Evolutionary conservation across 1,140 invertebrate species (phyloP), one percentile per base, ranked within the genome.

Genomic region (Drosophila trapezifrons): DNA sequence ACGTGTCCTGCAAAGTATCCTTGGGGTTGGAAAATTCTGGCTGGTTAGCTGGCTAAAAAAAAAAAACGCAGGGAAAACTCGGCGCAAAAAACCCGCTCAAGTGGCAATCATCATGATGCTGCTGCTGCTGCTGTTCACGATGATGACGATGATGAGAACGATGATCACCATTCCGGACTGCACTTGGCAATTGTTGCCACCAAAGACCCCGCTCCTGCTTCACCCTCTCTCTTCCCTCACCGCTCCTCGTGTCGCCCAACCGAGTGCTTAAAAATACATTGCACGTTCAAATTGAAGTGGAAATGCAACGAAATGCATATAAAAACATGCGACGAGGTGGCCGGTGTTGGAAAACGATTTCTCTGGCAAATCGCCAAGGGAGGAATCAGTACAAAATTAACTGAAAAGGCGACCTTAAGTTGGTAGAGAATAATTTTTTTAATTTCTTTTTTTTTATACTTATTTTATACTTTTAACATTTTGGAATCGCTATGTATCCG

Each of bases 201-300:
- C 72, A 59, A 70, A 43, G 45, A n/a, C 20, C n/a, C 27, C 15
- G 13, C 45, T 47, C 56, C 37, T 37, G 6, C 17, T 13, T n/a
- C n/a, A n/a, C n/a, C n/a, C n/a, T n/a, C n/a, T n/a, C n/a, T n/a
- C n/a, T n/a, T 5, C 12, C 62, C 42, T 12, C 7, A 4, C 3
- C n/a, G 13, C 35, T 7, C 6, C 4, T 35, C 22, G 9, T n/a
- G 35, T 15, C 37, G 37, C 52, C 37, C 57, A 22, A 45, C 42
- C 46, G 57, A 77, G 67, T 74, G 84, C 83, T 87, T 80, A 83
- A 83, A 87, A 87, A 87, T 83, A 87, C 80, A 89, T 89, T 83
- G 79, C 84, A 87, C 83, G 83, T 83, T 86, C 79, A 83, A 83
- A 87, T 86, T 86, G 76, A 79, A 86, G 82, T 86, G 83, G 75